Evolutionary conservation across 2,888 invertebrate genomes (phyloP).

Genomic region (Plusia festucae): DNA sequence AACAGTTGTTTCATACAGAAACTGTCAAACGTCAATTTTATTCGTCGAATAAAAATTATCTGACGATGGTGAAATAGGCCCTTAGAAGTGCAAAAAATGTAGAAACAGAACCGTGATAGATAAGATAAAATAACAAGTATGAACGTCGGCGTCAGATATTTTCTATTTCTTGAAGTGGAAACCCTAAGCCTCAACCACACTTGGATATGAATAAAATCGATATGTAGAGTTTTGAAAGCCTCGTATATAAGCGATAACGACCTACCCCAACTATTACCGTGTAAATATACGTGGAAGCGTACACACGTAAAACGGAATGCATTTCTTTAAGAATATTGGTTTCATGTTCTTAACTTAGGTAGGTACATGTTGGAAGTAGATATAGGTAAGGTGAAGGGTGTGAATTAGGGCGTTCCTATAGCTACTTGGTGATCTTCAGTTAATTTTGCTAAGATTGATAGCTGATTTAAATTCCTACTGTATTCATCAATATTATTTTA

Average conservation of each 20-base stretch:
- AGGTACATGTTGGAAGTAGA: background rate
- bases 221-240: slow-evolving; percentile 43
- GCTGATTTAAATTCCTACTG: background rate
- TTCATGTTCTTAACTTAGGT: background rate
- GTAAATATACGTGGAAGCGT: background rate
- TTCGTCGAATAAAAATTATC: too few relatives aligned
- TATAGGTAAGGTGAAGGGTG: background rate
- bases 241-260: slow-evolving; percentile 49
- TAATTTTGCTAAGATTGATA: background rate
- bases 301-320: slow-evolving; percentile 3
- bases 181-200: slow-evolving; percentile 31
- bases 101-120: too few relatives aligned
- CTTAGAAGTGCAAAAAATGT: too few relatives aligned
- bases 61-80: too few relatives aligned
- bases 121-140: background rate
- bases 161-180: slow-evolving; percentile 10
- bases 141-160: background rate
- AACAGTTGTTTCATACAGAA: too few relatives aligned
- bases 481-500: background rate
- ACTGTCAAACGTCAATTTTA: too few relatives aligned
- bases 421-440: background rate
- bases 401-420: background rate
- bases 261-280: slow-evolving; percentile 17
- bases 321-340: slow-evolving; percentile 1
- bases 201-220: slow-evolving; percentile 61